Conservation (phyloP, 2,797 vertebrate genomes). For the Cossypha polioptera region DNA sequence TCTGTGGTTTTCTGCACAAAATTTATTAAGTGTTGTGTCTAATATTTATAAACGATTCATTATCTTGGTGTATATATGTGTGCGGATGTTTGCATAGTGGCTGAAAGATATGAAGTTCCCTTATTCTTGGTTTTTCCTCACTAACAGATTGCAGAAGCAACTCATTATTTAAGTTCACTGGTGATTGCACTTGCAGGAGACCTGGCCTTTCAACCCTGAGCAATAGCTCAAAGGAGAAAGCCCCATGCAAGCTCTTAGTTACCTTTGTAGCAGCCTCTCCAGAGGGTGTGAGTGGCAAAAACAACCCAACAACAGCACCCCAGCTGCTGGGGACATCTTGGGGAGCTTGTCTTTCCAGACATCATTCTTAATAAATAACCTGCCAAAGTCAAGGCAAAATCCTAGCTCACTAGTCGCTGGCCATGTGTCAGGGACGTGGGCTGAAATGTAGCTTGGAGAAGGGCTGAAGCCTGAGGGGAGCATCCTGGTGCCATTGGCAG, state of each 20-base stretch:
- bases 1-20: background rate
- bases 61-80: background rate
- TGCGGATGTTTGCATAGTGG: accelerated
- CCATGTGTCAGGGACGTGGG: accelerated
- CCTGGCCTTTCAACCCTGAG: background rate
- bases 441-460: background rate
- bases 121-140: background rate
- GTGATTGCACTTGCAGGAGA: background rate
- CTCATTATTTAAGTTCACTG: background rate
- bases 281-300: background rate
- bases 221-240: background rate
- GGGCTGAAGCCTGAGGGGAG: background rate
- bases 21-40: background rate
- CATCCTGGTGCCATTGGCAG: background rate
- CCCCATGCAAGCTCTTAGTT: background rate
- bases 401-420: background rate
- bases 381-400: background rate
- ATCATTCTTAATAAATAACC: background rate
- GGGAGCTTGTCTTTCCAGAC: background rate
- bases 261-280: background rate
- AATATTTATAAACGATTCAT: background rate
- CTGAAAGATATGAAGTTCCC: background rate
- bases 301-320: background rate
- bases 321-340: background rate
- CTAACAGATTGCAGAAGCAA: background rate